Percentiles rank a stretch among this genome's conserved stretches.
Conservation (phyloP, 2,113 vertebrate genomes). For the Xenus cinereus region DNA sequence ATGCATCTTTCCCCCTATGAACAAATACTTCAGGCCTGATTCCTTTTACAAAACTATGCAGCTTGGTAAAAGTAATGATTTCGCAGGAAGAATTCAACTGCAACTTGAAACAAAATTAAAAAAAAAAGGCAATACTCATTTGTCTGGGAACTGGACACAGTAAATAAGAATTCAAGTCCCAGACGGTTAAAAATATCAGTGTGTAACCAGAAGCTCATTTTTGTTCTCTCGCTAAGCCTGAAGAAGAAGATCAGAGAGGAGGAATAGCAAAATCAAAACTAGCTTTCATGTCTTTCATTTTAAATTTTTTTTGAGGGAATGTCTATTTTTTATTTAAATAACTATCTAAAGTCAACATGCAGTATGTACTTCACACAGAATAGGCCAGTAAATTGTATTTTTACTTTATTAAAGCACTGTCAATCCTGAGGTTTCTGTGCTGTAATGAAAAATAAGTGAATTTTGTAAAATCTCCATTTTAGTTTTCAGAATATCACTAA, state of each 20-base stretch:
- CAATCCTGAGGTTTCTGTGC: neutral
- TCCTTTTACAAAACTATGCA: neutral
- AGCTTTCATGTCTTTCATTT: neutral
- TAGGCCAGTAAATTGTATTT: neutral
- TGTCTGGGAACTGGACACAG: neutral
- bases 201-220: neutral
- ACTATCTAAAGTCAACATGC: neutral
- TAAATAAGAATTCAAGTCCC: neutral
- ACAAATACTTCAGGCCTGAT: neutral
- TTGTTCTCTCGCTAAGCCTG: fast-evolving
- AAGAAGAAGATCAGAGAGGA: neutral
- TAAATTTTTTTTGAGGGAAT: neutral
- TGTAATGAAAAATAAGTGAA: neutral
- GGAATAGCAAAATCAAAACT: neutral
- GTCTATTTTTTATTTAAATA: neutral
- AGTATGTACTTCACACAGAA: neutral
- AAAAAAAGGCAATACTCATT: neutral
- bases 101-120: neutral
- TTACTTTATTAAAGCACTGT: neutral
- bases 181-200: neutral
- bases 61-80: neutral
- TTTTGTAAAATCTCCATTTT: neutral
- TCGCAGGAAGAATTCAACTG: neutral
- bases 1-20: fast-evolving
- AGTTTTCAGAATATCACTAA: neutral